Base-by-base conservation (phyloP, 2,888 invertebrate species). In the Heteromyza rotundicornis region DNA sequence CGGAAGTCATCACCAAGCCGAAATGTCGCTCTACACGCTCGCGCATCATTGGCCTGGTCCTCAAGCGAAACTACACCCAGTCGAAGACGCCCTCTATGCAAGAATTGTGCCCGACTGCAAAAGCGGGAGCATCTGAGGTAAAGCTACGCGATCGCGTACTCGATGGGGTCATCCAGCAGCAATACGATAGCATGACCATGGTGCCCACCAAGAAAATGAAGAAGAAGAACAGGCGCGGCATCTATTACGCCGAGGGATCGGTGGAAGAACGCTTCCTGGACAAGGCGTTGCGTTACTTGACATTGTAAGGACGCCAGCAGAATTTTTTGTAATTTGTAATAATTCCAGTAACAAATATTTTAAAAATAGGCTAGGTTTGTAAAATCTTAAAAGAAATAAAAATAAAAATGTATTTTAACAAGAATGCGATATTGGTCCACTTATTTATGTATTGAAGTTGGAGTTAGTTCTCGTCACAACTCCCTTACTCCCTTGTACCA, bases 241-340 rank as follows among this genome's bases (percentile, higher is more conserved):
- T 10, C 14, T 40, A 3, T 3, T 14, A 56, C 51, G 23, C 23
- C 1, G 63, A 65, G 3, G 65, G 64, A 0, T 66, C 73, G 0
- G 27, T 68, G 1, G 72, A 77, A 22, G 68, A 71, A 32, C 65
- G 74, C 23, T 78, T 78, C 60, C 62, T 80, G 8, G 70, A 76
- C 63, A 79, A 75, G 54, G 80, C 79, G 2, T 57, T 80, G 66
- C 72, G 79, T 22, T 78, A 76, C 57, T 64, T 80, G 47, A 78
- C 79, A 47, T 68, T 80, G 68, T 80, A 62, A 69, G 62, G 35
- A n/a, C n/a, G n/a, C n/a, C n/a, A n/a, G n/a, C n/a, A n/a, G n/a
- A n/a, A n/a, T n/a, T n/a, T n/a, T n/a, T n/a, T n/a, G n/a, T n/a
- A n/a, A n/a, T n/a, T n/a, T n/a, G n/a, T n/a, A n/a, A n/a, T n/a